These are phyloP conservation scores for Corynorhinus townsendii DNA, from an alignment of 2,113 vertebrate genomes.

Conservation along the genomic window DNA sequence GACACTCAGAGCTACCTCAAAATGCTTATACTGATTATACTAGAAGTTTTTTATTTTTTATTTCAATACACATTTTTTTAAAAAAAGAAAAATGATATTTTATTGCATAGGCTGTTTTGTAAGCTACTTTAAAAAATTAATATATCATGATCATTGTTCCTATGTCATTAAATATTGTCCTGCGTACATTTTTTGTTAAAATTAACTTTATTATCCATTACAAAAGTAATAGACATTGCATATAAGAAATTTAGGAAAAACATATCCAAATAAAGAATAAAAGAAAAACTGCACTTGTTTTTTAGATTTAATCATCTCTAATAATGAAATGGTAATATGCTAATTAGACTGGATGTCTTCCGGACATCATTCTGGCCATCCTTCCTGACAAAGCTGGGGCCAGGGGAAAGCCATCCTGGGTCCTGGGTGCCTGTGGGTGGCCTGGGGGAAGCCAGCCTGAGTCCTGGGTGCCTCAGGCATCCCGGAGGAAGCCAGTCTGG, in stretches of 20 bases:
- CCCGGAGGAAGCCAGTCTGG: too few relatives aligned
- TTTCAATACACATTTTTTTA: not conserved
- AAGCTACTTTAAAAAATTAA: not conserved
- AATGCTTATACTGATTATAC: not conserved
- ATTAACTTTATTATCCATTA: not conserved
- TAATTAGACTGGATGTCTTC: too few relatives aligned
- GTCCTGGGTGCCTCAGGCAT: too few relatives aligned
- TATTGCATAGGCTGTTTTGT: not conserved
- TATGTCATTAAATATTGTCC: slow-evolving; percentile 8
- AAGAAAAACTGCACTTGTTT: not conserved
- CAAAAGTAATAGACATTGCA: not conserved
- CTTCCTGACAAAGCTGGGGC: too few relatives aligned
- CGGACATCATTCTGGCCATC: too few relatives aligned
- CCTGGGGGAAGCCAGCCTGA: too few relatives aligned
- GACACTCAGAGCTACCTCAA: not conserved
- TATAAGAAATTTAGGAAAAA: not conserved
- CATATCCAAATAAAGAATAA: not conserved
- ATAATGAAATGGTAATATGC: too few relatives aligned
- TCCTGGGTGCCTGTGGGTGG: too few relatives aligned
- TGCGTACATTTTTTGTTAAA: not conserved
- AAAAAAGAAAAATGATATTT: slow-evolving; percentile 1
- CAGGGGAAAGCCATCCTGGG: too few relatives aligned
- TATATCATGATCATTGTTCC: not conserved
- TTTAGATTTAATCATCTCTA: not conserved
- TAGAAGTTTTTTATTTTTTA: not conserved